Conservation (phyloP, 2,797 vertebrate genomes). For the Adelosebastes latens region DNA sequence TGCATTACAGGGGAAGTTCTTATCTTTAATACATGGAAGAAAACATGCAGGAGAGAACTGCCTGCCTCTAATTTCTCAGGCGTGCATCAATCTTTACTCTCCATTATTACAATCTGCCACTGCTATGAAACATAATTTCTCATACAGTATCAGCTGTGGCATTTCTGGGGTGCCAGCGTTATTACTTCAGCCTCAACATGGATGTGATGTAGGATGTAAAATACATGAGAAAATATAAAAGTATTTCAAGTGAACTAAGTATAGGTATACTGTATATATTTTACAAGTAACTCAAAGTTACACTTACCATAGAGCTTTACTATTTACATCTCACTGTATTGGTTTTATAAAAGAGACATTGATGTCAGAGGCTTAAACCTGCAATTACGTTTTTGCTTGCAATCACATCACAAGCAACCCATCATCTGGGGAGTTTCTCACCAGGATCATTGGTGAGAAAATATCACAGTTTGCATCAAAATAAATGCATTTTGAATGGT, state of each 20-base stretch:
- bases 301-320: background rate
- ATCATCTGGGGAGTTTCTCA: background rate
- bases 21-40: conserved; percentile 39
- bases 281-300: background rate
- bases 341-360: background rate
- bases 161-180: conserved; percentile 14
- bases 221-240: background rate
- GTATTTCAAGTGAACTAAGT: background rate
- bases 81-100: conserved; percentile 44
- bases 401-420: background rate
- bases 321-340: background rate
- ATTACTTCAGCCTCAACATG: background rate
- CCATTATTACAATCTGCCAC: conserved; percentile 44
- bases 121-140: conserved; percentile 16
- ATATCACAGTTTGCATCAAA: no score
- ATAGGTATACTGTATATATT: background rate
- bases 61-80: conserved; percentile 46
- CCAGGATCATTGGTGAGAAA: background rate
- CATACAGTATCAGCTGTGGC: conserved; percentile 1
- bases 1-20: conserved; percentile 1
- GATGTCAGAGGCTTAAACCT: background rate
- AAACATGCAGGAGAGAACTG: conserved; percentile 36
- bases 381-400: background rate
- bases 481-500: background rate
- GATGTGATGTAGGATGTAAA: background rate